These are phyloP conservation scores for Hoplodrina blanda DNA, from an alignment of 2,888 invertebrate species.

Conservation along the genomic window DNA sequence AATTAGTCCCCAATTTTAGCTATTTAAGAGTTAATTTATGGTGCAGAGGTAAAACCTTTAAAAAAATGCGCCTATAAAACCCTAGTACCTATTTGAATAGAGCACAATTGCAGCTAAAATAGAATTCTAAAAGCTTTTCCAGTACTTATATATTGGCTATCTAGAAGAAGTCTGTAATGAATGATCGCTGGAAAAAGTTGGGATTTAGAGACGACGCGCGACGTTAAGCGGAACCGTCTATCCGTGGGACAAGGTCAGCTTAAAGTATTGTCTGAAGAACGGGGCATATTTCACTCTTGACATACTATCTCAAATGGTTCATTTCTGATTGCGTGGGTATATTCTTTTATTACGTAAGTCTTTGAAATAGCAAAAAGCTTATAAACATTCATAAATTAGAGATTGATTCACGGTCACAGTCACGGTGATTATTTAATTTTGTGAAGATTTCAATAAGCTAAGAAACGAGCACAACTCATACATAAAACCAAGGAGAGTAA, in stretches of 20 bases:
- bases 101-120: conserved; percentile 3
- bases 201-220: conserved; percentile 6
- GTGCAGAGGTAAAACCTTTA: not conserved
- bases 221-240: conserved; percentile 21
- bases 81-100: not conserved
- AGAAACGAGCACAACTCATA: too few relatives aligned
- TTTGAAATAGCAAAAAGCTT: too few relatives aligned
- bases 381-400: too few relatives aligned
- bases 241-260: conserved; percentile 23
- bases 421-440: too few relatives aligned
- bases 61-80: too few relatives aligned
- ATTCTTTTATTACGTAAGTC: not conserved
- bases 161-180: conserved; percentile 31
- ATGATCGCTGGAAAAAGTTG: conserved; percentile 39
- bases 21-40: not conserved
- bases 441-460: too few relatives aligned
- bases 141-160: conserved; percentile 16
- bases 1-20: not conserved
- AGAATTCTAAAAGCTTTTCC: conserved; percentile 10
- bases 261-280: conserved; percentile 33
- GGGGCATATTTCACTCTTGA: conserved; percentile 24
- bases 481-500: conserved; percentile 2
- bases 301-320: conserved; percentile 3
- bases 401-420: too few relatives aligned
- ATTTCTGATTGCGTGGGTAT: not conserved